Conservation (phyloP, 2,888 invertebrate species). For the Synergus japonicus region DNA sequence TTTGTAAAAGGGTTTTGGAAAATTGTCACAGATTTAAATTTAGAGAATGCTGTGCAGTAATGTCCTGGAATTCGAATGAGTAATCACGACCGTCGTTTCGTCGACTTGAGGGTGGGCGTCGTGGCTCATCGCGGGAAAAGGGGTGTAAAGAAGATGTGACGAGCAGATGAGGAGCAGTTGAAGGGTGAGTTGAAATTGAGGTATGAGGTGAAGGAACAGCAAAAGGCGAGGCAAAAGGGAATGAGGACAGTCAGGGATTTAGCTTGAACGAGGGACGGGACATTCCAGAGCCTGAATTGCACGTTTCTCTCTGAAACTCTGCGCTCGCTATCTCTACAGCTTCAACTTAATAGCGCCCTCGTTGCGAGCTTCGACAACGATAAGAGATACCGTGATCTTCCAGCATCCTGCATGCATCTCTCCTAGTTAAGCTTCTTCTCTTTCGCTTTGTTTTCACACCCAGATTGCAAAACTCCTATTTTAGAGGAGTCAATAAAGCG, state of each 20-base stretch:
- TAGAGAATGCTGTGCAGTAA: conserved; percentile 44
- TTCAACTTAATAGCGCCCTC: conserved; percentile 53
- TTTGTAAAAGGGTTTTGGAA: too few relatives aligned
- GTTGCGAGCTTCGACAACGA: conserved; percentile 36
- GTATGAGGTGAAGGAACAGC: conserved; percentile 22
- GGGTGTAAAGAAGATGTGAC: conserved; percentile 44
- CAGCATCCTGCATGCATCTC: conserved; percentile 23
- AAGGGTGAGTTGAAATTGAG: conserved; percentile 36
- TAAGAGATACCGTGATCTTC: conserved; percentile 28
- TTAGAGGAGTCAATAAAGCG: background rate
- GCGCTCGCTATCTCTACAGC: conserved; percentile 53
- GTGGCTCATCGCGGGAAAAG: conserved; percentile 43
- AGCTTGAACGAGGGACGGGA: conserved; percentile 52
- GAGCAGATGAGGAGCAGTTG: conserved; percentile 14
- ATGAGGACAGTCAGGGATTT: conserved; percentile 44
- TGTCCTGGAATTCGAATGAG: conserved; percentile 66
- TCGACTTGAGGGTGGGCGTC: conserved; percentile 6
- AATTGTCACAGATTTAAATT: too few relatives aligned
- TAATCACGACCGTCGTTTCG: conserved; percentile 62
- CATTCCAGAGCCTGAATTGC: conserved; percentile 59
- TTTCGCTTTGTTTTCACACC: conserved; percentile 44
- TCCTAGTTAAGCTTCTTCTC: conserved; percentile 1
- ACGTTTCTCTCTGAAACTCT: conserved; percentile 53
- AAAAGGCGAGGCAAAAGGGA: conserved; percentile 42
- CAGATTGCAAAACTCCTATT: background rate